phyloP scores from a whole-genome alignment of 2,797 vertebrate genomes.

The Oreortyx pictus region DNA sequence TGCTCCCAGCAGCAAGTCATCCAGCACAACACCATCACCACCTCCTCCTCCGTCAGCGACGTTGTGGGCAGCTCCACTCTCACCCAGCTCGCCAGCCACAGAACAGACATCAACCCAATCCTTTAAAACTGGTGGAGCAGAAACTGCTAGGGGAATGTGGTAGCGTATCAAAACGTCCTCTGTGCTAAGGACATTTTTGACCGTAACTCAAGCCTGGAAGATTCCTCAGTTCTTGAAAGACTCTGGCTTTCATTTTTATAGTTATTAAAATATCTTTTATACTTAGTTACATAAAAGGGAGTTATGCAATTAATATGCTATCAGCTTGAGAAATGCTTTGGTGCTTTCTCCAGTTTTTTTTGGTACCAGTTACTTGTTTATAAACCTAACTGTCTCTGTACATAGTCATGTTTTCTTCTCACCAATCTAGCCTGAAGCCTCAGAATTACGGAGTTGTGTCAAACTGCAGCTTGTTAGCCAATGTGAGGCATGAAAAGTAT shows the following conservation, averaged over 20 bases:
- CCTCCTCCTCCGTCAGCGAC: conserved; percentile 92
- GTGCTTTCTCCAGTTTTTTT: conserved; percentile 84
- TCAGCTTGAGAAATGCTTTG: conserved; percentile 85
- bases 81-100: conserved; percentile 90
- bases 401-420: conserved; percentile 79
- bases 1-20: conserved; percentile 99
- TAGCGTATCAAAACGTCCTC: conserved; percentile 72
- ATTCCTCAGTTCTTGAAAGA: conserved; percentile 83
- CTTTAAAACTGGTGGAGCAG: conserved; percentile 85
- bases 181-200: conserved; percentile 83
- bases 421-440: conserved; percentile 70
- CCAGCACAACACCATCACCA: conserved; percentile 99
- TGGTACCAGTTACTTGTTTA: conserved; percentile 88
- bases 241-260: conserved; percentile 85
- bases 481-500: conserved; percentile 69
- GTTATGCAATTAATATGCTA: conserved; percentile 87
- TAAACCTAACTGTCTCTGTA: conserved; percentile 84
- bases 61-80: conserved; percentile 89
- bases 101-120: conserved; percentile 98
- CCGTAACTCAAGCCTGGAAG: conserved; percentile 86
- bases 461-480: conserved; percentile 75
- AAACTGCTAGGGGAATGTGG: conserved; percentile 77
- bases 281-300: conserved; percentile 85
- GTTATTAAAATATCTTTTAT: conserved; percentile 84
- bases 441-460: conserved; percentile 68